Percentiles rank a stretch among this genome's conserved stretches.
These are phyloP conservation scores for Nycticebus coucang DNA, from an alignment of 2,113 vertebrate genomes.

Conservation along the genomic window DNA sequence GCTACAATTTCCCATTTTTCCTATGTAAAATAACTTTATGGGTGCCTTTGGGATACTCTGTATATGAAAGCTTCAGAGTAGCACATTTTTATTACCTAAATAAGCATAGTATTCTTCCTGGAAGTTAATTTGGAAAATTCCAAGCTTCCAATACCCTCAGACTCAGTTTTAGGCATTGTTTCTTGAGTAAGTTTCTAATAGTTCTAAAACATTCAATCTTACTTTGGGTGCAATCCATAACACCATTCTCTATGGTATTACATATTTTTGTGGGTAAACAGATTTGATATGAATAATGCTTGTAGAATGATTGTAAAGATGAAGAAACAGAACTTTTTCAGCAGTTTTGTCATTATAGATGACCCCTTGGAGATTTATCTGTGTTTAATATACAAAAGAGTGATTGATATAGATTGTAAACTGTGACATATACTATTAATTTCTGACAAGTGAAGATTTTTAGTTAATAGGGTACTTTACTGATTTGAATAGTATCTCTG, in stretches of 20 bases:
- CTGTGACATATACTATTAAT: not conserved
- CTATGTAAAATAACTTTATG: too few species aligned
- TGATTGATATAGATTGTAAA: not conserved
- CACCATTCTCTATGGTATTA: not conserved
- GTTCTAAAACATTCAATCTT: not conserved
- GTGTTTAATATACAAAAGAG: not conserved
- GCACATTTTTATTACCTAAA: conserved; percentile 13
- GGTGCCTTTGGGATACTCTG: too few species aligned
- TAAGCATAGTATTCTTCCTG: not conserved
- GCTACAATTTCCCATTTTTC: too few species aligned
- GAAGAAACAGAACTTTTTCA: not conserved
- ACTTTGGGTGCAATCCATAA: not conserved
- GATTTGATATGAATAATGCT: not conserved
- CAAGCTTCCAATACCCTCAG: not conserved
- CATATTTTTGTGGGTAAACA: not conserved
- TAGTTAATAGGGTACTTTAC: not conserved
- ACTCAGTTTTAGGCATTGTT: not conserved
- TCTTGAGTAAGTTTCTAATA: not conserved
- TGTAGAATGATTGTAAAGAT: not conserved
- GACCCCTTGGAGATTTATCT: not conserved
- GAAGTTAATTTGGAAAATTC: conserved; percentile 10
- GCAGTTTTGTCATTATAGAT: not conserved
- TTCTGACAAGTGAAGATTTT: not conserved
- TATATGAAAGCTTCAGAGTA: not conserved
- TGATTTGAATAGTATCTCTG: not conserved